Conservation (phyloP, 2,888 invertebrate species). For the Eristalis pertinax region DNA sequence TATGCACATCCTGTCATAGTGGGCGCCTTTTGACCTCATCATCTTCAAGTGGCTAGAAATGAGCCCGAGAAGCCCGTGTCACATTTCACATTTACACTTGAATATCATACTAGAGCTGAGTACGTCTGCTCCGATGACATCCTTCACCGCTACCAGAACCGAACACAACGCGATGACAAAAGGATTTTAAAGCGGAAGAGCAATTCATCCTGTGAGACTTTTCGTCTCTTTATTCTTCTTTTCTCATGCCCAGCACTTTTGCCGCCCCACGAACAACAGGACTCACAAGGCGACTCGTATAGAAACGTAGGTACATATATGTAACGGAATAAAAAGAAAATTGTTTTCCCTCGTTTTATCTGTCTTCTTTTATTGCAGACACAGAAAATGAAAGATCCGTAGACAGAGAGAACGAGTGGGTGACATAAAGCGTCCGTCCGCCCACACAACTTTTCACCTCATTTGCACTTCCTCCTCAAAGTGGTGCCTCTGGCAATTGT, state of each 20-base stretch:
- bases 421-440: conserved; percentile 29
- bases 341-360: conserved; percentile 35
- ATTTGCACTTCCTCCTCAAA: conserved; percentile 52
- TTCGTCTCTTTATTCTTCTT: conserved; percentile 22
- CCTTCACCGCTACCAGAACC: conserved; percentile 12
- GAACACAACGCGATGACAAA: conserved; percentile 35
- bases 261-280: not conserved
- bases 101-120: conserved; percentile 46
- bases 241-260: not conserved
- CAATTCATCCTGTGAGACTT: conserved; percentile 57
- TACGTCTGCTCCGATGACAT: conserved; percentile 40
- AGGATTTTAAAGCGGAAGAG: conserved; percentile 54
- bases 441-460: conserved; percentile 51
- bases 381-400: conserved; percentile 21
- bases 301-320: not conserved
- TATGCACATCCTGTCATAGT: conserved; percentile 42
- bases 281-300: not conserved
- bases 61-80: conserved; percentile 51
- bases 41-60: conserved; percentile 60
- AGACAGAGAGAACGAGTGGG: conserved; percentile 14
- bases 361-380: conserved; percentile 23
- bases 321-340: conserved; percentile 43
- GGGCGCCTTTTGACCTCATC: conserved; percentile 58
- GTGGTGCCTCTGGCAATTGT: conserved; percentile 1
- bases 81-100: conserved; percentile 61